Conservation (phyloP, 1,140 invertebrate genomes). For the Anastrepha ludens region DNA sequence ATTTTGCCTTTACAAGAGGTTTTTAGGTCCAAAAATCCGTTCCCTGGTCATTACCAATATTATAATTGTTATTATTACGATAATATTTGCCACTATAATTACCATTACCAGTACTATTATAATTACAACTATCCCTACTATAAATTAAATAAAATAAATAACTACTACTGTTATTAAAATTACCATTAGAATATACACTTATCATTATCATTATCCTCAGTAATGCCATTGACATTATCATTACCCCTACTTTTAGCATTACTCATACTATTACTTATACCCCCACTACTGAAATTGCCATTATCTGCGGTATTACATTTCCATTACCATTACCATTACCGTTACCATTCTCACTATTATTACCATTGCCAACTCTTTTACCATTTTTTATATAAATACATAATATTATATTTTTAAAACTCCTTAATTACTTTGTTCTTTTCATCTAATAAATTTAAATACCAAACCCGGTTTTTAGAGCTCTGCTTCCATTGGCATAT, state of each 20-base stretch:
- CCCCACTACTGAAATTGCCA: no score
- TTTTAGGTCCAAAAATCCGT: no score
- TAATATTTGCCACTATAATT: no score
- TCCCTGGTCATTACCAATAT: not conserved
- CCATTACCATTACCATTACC: constrained; percentile 44
- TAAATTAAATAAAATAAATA: not conserved
- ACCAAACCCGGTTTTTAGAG: constrained; percentile 59
- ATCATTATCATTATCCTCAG: no score
- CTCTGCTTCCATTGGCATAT: constrained; percentile 67
- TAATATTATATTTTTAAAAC: no score
- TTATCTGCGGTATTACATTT: not conserved
- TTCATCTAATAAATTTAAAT: not conserved
- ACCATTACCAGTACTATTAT: no score
- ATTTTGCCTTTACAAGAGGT: no score
- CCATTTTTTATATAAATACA: no score
- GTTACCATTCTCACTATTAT: not conserved
- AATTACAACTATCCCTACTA: no score
- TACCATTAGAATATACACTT: not conserved
- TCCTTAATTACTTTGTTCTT: not conserved
- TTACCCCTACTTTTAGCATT: no score
- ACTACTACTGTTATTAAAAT: not conserved
- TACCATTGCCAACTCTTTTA: not conserved
- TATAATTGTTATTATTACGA: not conserved
- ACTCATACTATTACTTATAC: no score
- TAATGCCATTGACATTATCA: no score